phyloP scores from a whole-genome alignment of 2,113 vertebrate species.

The Crotalus helleri region DNA sequence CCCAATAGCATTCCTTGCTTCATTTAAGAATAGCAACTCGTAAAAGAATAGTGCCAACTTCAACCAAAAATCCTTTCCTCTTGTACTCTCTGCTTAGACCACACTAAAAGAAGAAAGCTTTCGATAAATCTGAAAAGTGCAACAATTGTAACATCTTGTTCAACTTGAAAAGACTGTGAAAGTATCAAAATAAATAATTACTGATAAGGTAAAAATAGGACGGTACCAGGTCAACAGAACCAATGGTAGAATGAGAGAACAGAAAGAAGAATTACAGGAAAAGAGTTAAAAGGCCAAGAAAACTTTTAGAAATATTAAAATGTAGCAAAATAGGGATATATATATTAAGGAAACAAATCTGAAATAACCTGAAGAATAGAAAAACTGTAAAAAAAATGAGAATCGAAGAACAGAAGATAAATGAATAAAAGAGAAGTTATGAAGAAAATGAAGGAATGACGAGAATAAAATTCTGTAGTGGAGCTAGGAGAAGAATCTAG shows the following conservation, averaged over 20 bases:
- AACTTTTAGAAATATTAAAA: background rate
- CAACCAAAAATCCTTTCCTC: background rate
- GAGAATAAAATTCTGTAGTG: background rate
- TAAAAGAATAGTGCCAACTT: background rate
- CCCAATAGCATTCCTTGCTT: background rate
- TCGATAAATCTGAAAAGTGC: background rate
- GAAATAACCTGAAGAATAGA: background rate
- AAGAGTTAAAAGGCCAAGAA: background rate
- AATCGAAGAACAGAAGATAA: background rate
- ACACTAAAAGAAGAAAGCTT: background rate
- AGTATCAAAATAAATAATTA: background rate
- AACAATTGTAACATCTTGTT: background rate
- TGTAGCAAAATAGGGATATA: background rate
- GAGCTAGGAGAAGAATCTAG: background rate
- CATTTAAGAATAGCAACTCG: background rate
- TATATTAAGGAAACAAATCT: background rate
- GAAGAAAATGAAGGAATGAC: background rate
- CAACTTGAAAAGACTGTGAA: background rate
- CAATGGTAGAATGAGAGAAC: background rate
- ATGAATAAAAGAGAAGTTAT: background rate
- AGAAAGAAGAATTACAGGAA: background rate
- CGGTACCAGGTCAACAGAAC: background rate
- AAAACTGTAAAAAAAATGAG: background rate
- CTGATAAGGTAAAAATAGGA: background rate
- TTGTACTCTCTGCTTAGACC: background rate